Percentiles rank a stretch among this genome's conserved stretches.
These are phyloP conservation scores for Hyphantria cunea DNA, from an alignment of 1,140 invertebrate genomes.

Conservation along the genomic window DNA sequence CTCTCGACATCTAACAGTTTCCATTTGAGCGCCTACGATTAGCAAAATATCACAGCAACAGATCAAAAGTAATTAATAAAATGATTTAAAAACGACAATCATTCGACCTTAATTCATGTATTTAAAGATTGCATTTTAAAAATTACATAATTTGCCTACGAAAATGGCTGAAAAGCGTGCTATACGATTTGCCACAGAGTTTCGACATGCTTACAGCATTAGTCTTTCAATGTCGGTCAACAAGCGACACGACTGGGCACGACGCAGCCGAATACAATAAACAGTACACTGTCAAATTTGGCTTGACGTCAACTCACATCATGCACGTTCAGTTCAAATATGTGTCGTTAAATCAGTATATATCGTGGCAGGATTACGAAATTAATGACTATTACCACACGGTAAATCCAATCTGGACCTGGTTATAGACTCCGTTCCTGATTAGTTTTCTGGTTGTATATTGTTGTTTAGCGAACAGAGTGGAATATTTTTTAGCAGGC, in stretches of 20 bases:
- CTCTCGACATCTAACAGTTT: constrained; percentile 20
- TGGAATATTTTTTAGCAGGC: too few species aligned
- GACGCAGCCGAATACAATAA: background rate
- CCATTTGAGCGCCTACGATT: constrained; percentile 15
- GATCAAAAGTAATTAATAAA: constrained; percentile 9
- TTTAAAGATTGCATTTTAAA: constrained; percentile 22
- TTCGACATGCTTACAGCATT: constrained; percentile 25
- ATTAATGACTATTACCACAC: too few species aligned
- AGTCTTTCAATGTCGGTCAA: constrained; percentile 7
- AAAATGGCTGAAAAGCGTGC: constrained; percentile 29
- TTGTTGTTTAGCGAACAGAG: too few species aligned
- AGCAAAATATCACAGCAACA: constrained; percentile 2
- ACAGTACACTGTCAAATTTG: background rate
- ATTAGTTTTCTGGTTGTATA: too few species aligned
- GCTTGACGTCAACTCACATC: constrained; percentile 4
- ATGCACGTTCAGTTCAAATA: background rate
- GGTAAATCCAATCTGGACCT: too few species aligned
- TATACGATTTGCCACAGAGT: constrained; percentile 25
- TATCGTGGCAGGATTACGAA: too few species aligned
- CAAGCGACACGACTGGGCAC: background rate
- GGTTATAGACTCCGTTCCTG: too few species aligned
- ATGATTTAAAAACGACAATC: background rate
- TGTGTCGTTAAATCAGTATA: background rate
- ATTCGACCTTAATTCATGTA: constrained; percentile 9
- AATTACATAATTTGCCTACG: constrained; percentile 25